These are phyloP conservation scores for Austrolebias charrua DNA, from an alignment of 2,797 vertebrate species.

Conservation along the genomic window DNA sequence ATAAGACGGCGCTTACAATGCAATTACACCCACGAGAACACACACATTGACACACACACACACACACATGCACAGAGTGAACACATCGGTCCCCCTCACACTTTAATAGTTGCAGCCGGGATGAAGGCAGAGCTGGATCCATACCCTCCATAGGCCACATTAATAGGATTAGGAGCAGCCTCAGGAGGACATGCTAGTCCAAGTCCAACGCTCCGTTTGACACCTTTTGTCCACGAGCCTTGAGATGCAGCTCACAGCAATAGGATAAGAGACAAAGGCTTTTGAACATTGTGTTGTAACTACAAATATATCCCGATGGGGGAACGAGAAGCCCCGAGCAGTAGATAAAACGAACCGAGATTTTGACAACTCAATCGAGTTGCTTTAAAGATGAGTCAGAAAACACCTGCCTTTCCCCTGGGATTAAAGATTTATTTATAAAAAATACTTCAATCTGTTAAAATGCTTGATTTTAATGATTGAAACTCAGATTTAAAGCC, in stretches of 20 bases:
- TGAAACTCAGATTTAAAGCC: not conserved
- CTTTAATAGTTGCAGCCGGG: conserved; percentile 47
- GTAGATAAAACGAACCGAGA: conserved; percentile 42
- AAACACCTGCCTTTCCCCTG: rapidly evolving
- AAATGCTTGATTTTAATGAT: not conserved
- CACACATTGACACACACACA: conserved; percentile 43
- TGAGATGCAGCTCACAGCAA: conserved; percentile 67
- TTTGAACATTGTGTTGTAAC: conserved; percentile 72
- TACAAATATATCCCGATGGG: conserved; percentile 72
- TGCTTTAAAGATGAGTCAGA: not conserved
- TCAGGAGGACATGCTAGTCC: conserved; percentile 61
- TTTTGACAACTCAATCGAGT: conserved; percentile 69
- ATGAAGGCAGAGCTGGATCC: conserved; percentile 53
- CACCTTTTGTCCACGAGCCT: conserved; percentile 75
- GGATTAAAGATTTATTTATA: not conserved
- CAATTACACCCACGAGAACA: conserved; percentile 69
- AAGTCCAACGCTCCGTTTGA: conserved; percentile 73
- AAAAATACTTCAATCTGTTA: not conserved
- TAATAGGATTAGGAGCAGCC: conserved; percentile 79
- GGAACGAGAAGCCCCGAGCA: conserved; percentile 48
- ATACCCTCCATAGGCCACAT: conserved; percentile 49
- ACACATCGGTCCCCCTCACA: conserved; percentile 55
- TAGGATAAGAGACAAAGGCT: conserved; percentile 70
- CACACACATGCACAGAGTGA: conserved; percentile 45
- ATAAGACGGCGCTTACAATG: conserved; percentile 70